Conservation (phyloP, 1,140 invertebrate species). For the Drosophila nigrodunni region DNA sequence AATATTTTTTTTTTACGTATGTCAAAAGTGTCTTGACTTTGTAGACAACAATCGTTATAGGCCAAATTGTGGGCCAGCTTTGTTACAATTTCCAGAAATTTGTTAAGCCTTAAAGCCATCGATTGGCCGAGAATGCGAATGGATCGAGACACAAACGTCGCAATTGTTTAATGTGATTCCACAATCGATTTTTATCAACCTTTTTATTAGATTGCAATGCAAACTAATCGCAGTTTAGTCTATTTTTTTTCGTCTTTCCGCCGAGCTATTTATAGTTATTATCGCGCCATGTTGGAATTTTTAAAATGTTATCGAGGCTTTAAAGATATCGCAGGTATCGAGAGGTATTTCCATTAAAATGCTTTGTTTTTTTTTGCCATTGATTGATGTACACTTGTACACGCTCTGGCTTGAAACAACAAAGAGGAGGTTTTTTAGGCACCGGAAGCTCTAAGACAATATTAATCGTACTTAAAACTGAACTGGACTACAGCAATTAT, state of each 20-base stretch:
- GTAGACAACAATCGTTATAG: conserved; percentile 19
- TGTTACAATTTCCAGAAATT: conserved; percentile 52
- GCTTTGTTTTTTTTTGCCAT: conserved; percentile 5
- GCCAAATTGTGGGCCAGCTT: conserved; percentile 21
- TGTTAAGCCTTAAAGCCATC: conserved; percentile 53
- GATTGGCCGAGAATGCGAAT: conserved; percentile 38
- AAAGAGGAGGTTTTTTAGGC: no score
- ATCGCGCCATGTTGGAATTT: conserved; percentile 24
- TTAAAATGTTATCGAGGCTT: conserved; percentile 30
- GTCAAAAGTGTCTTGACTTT: conserved; percentile 49
- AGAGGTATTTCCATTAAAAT: conserved; percentile 27
- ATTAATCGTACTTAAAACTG: neutral
- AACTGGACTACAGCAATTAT: neutral
- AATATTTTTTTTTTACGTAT: conserved; percentile 62
- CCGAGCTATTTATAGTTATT: conserved; percentile 40
- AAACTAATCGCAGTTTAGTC: conserved; percentile 14
- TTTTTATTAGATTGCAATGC: conserved; percentile 13
- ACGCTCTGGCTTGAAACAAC: conserved; percentile 1
- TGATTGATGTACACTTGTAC: conserved; percentile 28
- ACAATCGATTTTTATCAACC: conserved; percentile 14
- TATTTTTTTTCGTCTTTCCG: neutral
- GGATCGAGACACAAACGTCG: conserved; percentile 1
- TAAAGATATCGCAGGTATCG: neutral
- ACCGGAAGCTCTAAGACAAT: no score
- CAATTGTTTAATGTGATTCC: conserved; percentile 9